phyloP scores from a whole-genome alignment of 2,888 invertebrate genomes.

The Galerucella pusilla region DNA sequence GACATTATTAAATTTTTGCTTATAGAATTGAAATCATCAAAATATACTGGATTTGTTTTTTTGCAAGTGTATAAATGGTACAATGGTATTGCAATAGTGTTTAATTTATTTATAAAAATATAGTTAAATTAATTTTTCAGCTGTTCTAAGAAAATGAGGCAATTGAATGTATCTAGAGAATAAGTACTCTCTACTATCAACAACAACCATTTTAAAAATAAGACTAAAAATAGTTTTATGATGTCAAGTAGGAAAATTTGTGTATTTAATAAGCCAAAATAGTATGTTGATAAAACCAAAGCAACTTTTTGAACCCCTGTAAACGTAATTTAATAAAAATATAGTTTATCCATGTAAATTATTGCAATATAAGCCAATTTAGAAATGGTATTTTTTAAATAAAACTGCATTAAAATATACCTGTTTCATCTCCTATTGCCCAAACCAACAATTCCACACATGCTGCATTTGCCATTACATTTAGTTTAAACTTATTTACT shows the following conservation, averaged over 20 bases:
- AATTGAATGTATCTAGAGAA: no score
- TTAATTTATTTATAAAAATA: neutral
- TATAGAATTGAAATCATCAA: neutral
- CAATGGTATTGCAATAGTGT: neutral
- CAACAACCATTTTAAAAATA: no score
- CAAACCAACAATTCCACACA: conserved; percentile 97
- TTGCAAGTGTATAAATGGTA: neutral
- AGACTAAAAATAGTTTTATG: no score
- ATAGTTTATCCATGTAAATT: neutral
- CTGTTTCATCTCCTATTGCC: conserved; percentile 97
- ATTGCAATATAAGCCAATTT: neutral
- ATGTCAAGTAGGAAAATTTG: no score
- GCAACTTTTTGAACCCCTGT: no score
- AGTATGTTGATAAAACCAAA: no score
- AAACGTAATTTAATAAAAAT: neutral
- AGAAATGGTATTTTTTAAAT: neutral
- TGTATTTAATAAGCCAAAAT: no score
- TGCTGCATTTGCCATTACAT: conserved; percentile 96
- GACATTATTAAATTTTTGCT: conserved; percentile 13
- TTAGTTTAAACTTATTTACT: conserved; percentile 92
- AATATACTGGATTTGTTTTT: neutral
- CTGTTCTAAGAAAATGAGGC: no score
- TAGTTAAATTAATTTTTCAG: neutral
- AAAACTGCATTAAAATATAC: conserved; percentile 67
- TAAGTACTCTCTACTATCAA: no score